Conservation (phyloP, 2,113 vertebrate species). For the Platichthys stellatus region DNA sequence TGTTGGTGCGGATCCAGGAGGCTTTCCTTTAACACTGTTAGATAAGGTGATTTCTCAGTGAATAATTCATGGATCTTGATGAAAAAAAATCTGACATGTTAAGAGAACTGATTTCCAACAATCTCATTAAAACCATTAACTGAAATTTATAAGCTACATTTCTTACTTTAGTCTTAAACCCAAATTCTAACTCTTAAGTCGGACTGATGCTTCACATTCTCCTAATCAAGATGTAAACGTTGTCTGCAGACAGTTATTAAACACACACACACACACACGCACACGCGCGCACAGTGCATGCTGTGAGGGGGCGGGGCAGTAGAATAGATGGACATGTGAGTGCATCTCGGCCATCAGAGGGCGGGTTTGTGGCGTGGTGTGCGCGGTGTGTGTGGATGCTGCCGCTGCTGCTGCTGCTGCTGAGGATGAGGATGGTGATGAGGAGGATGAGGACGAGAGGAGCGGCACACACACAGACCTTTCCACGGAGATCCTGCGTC, state of each 20-base stretch:
- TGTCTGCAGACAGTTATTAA: not conserved
- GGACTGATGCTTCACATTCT: not conserved
- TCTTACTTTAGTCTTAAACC: not conserved
- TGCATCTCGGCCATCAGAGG: constrained; percentile 69
- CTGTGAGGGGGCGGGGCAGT: constrained; percentile 55
- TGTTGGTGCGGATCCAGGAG: too few relatives aligned
- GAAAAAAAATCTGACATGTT: too few relatives aligned
- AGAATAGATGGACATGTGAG: constrained; percentile 50
- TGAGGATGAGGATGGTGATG: constrained; percentile 15
- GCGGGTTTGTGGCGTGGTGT: constrained; percentile 66
- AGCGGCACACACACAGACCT: constrained; percentile 52
- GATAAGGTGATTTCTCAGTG: too few relatives aligned
- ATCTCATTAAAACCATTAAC: not conserved
- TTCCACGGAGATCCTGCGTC: constrained; percentile 22
- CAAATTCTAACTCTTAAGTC: not conserved
- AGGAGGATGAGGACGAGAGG: constrained; percentile 18
- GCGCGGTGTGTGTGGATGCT: constrained; percentile 54
- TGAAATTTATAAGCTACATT: not conserved
- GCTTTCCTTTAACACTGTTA: too few relatives aligned
- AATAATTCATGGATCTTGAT: too few relatives aligned
- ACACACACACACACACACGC: not conserved
- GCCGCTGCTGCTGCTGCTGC: constrained; percentile 37
- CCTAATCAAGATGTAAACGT: not conserved
- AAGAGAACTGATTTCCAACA: not conserved
- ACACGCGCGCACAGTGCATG: not conserved